These are phyloP conservation scores for Callaeas wilsoni DNA, from an alignment of 2,113 vertebrate genomes.

Conservation along the genomic window DNA sequence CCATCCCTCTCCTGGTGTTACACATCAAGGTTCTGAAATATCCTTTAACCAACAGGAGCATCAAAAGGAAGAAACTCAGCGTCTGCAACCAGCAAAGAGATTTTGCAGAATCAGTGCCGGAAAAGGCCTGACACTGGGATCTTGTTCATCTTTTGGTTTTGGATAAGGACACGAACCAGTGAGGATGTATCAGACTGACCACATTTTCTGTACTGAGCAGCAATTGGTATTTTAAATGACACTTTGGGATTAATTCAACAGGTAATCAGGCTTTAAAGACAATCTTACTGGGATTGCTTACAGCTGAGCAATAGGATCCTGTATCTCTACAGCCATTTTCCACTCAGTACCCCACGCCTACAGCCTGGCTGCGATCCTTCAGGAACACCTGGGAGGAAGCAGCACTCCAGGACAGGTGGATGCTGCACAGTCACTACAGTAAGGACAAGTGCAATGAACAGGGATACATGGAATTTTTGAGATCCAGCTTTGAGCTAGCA, in stretches of 20 bases:
- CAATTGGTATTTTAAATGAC: neutral
- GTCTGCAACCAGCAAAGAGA: neutral
- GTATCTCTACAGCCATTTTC: accelerated
- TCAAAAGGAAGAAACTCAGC: neutral
- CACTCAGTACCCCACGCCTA: neutral
- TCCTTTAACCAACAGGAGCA: neutral
- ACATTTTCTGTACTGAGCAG: neutral
- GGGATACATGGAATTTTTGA: neutral
- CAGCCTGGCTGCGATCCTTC: neutral
- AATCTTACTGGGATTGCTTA: neutral
- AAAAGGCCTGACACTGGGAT: neutral
- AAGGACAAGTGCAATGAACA: neutral
- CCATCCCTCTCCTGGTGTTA: neutral
- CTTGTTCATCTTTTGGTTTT: neutral
- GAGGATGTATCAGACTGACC: neutral
- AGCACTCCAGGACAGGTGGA: neutral
- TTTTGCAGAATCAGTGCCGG: neutral
- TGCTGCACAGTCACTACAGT: neutral
- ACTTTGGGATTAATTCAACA: neutral
- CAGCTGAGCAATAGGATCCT: neutral
- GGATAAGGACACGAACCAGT: neutral
- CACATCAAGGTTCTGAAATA: neutral
- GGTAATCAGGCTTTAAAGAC: neutral
- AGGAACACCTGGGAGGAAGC: neutral
- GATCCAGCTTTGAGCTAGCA: neutral